A percentile compares a stretch with the other conserved stretches of the same genome.
Conservation (phyloP, 92 coral and sea anemone species). For the Porites cylindrica region DNA sequence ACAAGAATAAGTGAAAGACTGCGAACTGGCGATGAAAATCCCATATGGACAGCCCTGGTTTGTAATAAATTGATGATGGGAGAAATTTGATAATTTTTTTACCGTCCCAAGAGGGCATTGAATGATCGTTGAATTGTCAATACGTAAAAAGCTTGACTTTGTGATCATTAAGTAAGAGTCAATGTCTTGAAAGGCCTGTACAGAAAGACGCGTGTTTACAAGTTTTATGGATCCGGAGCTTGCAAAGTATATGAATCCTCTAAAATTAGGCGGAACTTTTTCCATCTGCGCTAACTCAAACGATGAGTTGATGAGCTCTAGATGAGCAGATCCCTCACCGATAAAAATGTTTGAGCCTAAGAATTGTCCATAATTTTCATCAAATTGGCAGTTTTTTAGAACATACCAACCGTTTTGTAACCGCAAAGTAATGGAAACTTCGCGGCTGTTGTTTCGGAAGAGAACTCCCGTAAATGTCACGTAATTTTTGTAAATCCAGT, state of each 20-base stretch:
- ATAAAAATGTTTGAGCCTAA: not conserved
- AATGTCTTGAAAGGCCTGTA: conserved; percentile 5
- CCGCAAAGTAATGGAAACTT: not conserved
- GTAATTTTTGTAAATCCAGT: conserved; percentile 19
- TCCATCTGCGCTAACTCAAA: not conserved
- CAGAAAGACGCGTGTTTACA: not conserved
- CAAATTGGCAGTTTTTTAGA: conserved; percentile 19
- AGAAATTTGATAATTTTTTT: not conserved
- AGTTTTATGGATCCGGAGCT: conserved; percentile 27
- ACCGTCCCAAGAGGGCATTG: conserved; percentile 45
- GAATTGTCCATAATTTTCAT: not conserved
- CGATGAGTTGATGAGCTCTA: conserved; percentile 21
- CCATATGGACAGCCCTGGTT: conserved; percentile 4
- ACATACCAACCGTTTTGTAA: conserved; percentile 11
- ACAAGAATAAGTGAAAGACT: conserved; percentile 34
- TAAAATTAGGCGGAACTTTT: not conserved
- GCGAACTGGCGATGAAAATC: not conserved
- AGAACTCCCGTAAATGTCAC: not conserved
- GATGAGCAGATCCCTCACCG: conserved; percentile 20
- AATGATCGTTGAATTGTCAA: conserved; percentile 41
- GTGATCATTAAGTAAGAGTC: conserved; percentile 34
- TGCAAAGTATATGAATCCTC: conserved; percentile 29
- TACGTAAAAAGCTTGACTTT: not conserved
- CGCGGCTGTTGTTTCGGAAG: not conserved
- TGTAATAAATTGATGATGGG: not conserved